Evolutionary conservation across 2,797 vertebrate species (phyloP).

Genomic region (Pelobates cultripes): DNA sequence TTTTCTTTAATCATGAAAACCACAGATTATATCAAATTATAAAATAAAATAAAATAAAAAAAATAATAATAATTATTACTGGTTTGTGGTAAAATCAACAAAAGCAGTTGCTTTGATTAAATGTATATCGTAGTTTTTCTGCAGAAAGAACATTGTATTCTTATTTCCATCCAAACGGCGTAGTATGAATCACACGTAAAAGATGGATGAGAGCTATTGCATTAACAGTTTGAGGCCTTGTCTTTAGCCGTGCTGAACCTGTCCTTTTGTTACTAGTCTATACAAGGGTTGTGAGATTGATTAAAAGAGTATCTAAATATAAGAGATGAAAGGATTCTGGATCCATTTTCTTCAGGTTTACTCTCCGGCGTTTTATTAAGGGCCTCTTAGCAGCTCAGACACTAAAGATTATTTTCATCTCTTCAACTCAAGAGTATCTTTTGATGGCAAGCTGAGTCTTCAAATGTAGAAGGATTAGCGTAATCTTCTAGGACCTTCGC

Average conservation of each 20-base stretch:
- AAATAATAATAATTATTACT: too few relatives aligned
- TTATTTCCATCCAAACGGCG: too few relatives aligned
- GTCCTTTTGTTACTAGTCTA: conserved; percentile 63
- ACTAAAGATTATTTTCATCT: conserved; percentile 77
- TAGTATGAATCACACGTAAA: neutral
- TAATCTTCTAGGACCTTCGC: conserved; percentile 63
- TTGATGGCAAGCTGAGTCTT: conserved; percentile 71
- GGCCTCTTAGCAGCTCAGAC: conserved; percentile 76
- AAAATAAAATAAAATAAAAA: too few relatives aligned
- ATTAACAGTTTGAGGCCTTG: conserved; percentile 56
- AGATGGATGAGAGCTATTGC: conserved; percentile 40
- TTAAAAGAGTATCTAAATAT: conserved; percentile 58
- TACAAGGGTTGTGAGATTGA: conserved; percentile 55
- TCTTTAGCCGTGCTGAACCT: conserved; percentile 55
- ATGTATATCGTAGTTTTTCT: too few relatives aligned
- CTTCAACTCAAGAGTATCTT: conserved; percentile 74
- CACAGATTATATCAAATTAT: too few relatives aligned
- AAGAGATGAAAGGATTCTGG: conserved; percentile 72
- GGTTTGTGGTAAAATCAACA: too few relatives aligned
- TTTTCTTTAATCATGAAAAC: too few relatives aligned
- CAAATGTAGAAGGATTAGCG: conserved; percentile 64
- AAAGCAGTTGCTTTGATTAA: too few relatives aligned
- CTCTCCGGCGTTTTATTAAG: conserved; percentile 66
- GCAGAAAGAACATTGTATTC: too few relatives aligned
- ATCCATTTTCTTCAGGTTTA: conserved; percentile 72